Base-by-base conservation (phyloP, 2,797 vertebrate genomes). In the Botia almorhae region DNA sequence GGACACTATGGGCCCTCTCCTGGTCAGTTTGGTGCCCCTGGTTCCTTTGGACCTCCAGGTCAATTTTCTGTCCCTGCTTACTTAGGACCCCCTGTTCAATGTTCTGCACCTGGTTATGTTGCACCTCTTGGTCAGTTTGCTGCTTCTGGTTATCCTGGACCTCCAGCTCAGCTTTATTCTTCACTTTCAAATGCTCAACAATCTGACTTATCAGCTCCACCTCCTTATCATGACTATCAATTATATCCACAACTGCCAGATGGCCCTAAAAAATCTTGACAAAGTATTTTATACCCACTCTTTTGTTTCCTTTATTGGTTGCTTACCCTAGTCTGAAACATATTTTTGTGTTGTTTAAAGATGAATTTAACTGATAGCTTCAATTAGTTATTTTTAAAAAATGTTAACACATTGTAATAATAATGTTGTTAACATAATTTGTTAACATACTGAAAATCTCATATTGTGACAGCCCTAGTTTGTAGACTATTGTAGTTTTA, bases 211-310 rank as follows among this genome's bases (percentile, higher is more conserved):
- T 33, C 69, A 55, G 70, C 73, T 19, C 72, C 72, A 36, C 76
- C 80, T 72, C 16, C 76, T 17, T 70, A 78, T 58, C 48, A 72
- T 39, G 61, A 70, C 0, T 73, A 69, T 75, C 48, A 51, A 39
- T 73, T 65, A 60, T 73, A 83, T 64, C 83, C 75, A 70, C 53
- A 74, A 13, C 5, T 65, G 4, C 51, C 56, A 5, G 58, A 79
- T 11, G 46, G 29, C n/a, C 36, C 10, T 33, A 17, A 73, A 61
- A 63, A 79, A 74, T 67, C 74, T 4, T 74, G 33, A 68, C 11
- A 65, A 61, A 55, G 11, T 33, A 19, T 19, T 43, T 19, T n/a
- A 4, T n/a, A n/a, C 6, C 33, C 33, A 33, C 33, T 5, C 33
- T 5, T 33, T 33, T 33, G 33, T 2, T 39, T 4, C 2, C 11